Conservation (phyloP, 1,140 invertebrate species). For the Zaprionus kolodkinae region DNA sequence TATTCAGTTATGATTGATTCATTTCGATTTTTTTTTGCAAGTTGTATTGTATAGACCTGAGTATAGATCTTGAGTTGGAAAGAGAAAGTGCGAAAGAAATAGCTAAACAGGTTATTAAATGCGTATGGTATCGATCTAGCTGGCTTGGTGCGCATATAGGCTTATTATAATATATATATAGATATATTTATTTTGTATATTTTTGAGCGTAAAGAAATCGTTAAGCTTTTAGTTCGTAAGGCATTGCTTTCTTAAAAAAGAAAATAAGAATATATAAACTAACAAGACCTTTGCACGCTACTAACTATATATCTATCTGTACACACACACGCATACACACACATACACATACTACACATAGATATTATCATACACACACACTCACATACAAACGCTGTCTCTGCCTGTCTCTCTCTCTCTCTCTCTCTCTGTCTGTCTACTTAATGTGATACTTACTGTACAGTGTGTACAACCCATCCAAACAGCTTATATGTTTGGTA, state of each 20-base stretch:
- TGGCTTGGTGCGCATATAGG: not conserved
- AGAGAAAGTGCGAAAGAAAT: not conserved
- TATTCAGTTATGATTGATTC: not conserved
- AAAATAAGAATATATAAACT: not conserved
- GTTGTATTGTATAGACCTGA: too few species aligned
- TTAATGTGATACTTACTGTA: constrained; percentile 16
- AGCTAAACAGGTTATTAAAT: not conserved
- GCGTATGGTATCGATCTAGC: not conserved
- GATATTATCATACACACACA: not conserved
- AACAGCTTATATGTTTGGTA: constrained; percentile 48
- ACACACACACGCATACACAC: not conserved
- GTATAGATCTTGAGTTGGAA: not conserved
- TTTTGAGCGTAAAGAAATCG: not conserved
- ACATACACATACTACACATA: not conserved
- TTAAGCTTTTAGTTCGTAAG: constrained; percentile 1
- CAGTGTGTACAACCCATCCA: not conserved
- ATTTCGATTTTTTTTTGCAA: not conserved
- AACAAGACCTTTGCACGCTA: constrained; percentile 5
- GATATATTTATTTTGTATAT: not conserved
- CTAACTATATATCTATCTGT: not conserved
- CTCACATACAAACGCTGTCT: not conserved
- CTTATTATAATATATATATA: not conserved
- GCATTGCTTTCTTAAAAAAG: not conserved
- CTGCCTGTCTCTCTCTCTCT: not conserved
- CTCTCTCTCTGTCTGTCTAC: constrained; percentile 36